Percentiles rank a stretch among this genome's conserved stretches.
Conservation (phyloP, 2,113 vertebrate genomes). For the Girardinichthys multiradiatus region DNA sequence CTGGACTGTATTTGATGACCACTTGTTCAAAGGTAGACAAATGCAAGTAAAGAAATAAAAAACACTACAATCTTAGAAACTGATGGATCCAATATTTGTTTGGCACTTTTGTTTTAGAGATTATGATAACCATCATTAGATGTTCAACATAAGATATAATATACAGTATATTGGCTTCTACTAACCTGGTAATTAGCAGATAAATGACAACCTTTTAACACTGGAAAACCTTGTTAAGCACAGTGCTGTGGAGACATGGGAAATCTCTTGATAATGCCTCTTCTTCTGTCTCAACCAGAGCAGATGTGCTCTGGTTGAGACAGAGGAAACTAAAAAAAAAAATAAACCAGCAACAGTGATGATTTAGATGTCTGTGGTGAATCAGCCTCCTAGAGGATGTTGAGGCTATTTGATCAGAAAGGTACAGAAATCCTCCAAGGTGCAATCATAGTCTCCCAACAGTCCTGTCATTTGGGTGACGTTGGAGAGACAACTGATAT, state of each 20-base stretch:
- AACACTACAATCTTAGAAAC: too few relatives aligned
- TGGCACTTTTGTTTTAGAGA: too few relatives aligned
- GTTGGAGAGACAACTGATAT: background rate
- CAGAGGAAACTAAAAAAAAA: background rate
- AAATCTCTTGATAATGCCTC: background rate
- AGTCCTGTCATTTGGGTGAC: background rate
- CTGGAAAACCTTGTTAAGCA: background rate
- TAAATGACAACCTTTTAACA: background rate
- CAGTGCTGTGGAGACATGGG: background rate
- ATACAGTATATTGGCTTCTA: background rate
- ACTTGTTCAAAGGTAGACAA: too few relatives aligned
- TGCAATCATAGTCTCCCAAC: background rate
- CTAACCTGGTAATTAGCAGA: background rate
- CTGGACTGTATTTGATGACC: too few relatives aligned
- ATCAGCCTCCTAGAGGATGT: conserved; percentile 17
- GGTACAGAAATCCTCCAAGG: conserved; percentile 29
- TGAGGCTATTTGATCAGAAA: conserved; percentile 8
- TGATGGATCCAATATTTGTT: too few relatives aligned
- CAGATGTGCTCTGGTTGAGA: conserved; percentile 7
- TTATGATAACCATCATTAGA: too few relatives aligned
- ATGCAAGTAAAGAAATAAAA: too few relatives aligned
- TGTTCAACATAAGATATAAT: too few relatives aligned
- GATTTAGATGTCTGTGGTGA: conserved; percentile 7
- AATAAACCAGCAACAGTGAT: background rate
- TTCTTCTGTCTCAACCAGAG: too few relatives aligned